Evolutionary conservation across 1,140 invertebrate species (phyloP), one percentile per base, ranked within the genome.

Genomic region (Ridgeia piscesae): DNA sequence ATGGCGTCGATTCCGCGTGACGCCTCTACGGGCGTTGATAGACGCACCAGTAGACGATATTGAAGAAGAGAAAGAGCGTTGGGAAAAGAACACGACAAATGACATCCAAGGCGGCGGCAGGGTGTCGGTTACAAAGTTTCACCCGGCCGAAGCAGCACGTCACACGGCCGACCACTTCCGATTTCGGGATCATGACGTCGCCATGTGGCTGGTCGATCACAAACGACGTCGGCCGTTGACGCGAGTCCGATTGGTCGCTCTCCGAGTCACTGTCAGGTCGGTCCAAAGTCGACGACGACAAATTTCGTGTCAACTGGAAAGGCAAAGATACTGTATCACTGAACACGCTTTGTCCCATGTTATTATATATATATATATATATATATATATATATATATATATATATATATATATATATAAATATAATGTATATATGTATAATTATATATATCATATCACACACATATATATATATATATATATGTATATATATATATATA

Each of bases 11-110:
- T n/a, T 11, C 42, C 42, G 42, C 11, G 58, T 31, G 27, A 21
- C 17, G 17, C 2, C 27, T 31, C 58, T 77, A 77, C 11, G 14
- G 17, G 17, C 17, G 9, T 14, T 48, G 11, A 48, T 91, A 91
- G 14, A 42, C 33, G 92, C 98, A 97, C 98, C 98, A 99, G 95
- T 99, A 99, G 94, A 97, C 97, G 35, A 98, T 94, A 94, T 98
- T 98, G 48, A 98, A 97, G 0, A 98, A 95, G 0, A 97, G 97
- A 94, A 98, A 98, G 1, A 98, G 98, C 11, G 97, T 97, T 6
- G 98, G 98, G 95, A 99, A 99, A 33, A 98, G 95, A 92, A 99
- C 96, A 35, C 98, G 96, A 0, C 98, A 98, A 0, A 97, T 97
- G 93, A 97, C 96, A 95, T 99, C 98, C 93, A 99, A 95, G 92